Evolutionary conservation across 1,140 invertebrate species (phyloP).

Genomic region (Microvelia longipes): DNA sequence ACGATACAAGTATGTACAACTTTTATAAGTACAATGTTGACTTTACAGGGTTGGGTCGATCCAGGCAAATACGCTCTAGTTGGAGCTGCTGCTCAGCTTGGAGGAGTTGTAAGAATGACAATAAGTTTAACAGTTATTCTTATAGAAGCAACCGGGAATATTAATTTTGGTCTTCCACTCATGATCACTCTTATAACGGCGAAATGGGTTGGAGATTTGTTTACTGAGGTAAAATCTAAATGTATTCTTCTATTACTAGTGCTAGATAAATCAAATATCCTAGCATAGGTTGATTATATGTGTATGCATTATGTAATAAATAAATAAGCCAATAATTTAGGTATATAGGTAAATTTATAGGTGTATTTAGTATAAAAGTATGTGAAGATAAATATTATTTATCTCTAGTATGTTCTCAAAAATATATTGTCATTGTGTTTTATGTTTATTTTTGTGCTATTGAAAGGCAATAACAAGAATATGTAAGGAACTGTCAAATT

Average conservation of each 20-base stretch:
- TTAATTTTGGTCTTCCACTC: slow-evolving; percentile 74
- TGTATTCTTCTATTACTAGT: background rate
- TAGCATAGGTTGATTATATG: too few relatives aligned
- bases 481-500: too few relatives aligned
- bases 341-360: too few relatives aligned
- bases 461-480: too few relatives aligned
- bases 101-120: slow-evolving; percentile 93
- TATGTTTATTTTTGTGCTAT: too few relatives aligned
- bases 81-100: slow-evolving; percentile 88
- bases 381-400: background rate
- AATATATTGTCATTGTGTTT: too few relatives aligned
- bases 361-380: too few relatives aligned
- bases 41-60: slow-evolving; percentile 41
- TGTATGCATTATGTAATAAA: too few relatives aligned
- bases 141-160: slow-evolving; percentile 91
- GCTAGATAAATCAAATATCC: background rate
- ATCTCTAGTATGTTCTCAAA: too few relatives aligned
- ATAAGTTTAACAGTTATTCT: slow-evolving; percentile 90
- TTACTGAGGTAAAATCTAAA: slow-evolving; percentile 60
- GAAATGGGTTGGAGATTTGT: slow-evolving; percentile 95
- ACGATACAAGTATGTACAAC: too few relatives aligned
- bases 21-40: too few relatives aligned
- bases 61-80: slow-evolving; percentile 93
- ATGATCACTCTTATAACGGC: slow-evolving; percentile 87
- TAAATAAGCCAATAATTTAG: too few relatives aligned